Percentiles rank a stretch among this genome's conserved stretches.
Conservation (phyloP, 2,888 invertebrate species). For the Hyles lineata region DNA sequence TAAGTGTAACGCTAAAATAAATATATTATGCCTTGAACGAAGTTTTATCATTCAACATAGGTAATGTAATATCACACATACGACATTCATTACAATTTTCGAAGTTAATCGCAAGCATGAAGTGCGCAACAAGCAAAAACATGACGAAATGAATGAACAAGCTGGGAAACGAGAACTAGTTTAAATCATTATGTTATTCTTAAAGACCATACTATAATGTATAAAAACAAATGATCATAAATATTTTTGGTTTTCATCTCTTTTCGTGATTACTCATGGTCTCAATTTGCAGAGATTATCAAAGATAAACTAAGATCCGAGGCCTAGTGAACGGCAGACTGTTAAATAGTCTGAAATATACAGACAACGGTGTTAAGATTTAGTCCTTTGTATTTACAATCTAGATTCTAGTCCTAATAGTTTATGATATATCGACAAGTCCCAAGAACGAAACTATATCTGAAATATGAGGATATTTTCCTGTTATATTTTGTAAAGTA, state of each 20-base stretch:
- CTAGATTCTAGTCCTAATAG: not conserved
- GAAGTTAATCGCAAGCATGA: slow-evolving; percentile 16
- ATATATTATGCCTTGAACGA: not conserved
- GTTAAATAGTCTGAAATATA: too few relatives aligned
- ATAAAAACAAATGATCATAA: not conserved
- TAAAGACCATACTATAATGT: not conserved
- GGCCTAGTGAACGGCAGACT: too few relatives aligned
- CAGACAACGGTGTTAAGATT: too few relatives aligned
- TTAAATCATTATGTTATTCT: not conserved
- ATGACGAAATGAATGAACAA: not conserved
- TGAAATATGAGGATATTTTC: too few relatives aligned
- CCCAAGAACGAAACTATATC: too few relatives aligned
- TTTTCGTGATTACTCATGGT: not conserved
- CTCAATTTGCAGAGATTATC: not conserved
- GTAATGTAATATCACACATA: slow-evolving; percentile 1
- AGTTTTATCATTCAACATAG: not conserved
- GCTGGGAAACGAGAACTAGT: not conserved
- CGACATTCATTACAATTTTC: not conserved
- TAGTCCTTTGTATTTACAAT: not conserved
- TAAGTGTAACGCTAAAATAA: not conserved
- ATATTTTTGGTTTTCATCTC: slow-evolving; percentile 22
- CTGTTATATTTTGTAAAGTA: too few relatives aligned
- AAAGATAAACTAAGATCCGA: not conserved
- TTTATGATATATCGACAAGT: not conserved
- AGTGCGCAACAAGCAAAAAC: slow-evolving; percentile 16